Evolutionary conservation across 2,888 invertebrate genomes (phyloP).

Genomic region (Galerucella nymphaeae): DNA sequence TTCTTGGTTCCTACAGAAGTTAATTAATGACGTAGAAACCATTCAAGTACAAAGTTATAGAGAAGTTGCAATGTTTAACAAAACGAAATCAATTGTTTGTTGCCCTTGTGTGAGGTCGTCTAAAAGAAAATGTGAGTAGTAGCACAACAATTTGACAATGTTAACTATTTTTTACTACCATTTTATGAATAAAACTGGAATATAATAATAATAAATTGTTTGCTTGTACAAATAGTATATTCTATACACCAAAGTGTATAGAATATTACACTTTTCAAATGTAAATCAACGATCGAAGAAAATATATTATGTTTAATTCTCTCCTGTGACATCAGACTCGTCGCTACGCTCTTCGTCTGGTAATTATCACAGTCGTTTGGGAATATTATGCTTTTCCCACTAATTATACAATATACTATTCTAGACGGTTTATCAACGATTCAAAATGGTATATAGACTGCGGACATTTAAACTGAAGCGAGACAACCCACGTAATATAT

Average conservation of each 20-base stretch:
- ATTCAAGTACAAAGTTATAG: not conserved
- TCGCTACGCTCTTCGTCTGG: too few relatives aligned
- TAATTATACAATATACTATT: too few relatives aligned
- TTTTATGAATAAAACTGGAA: not conserved
- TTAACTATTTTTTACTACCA: not conserved
- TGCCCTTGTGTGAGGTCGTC: not conserved
- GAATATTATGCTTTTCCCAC: too few relatives aligned
- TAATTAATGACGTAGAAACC: conserved; percentile 12
- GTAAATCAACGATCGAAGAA: too few relatives aligned
- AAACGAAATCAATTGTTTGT: conserved; percentile 7
- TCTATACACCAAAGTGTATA: too few relatives aligned
- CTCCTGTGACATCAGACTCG: too few relatives aligned
- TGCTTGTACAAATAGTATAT: too few relatives aligned
- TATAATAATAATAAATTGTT: too few relatives aligned
- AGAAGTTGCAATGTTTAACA: not conserved
- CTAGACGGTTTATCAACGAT: not conserved
- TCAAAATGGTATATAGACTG: not conserved
- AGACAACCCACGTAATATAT: not conserved
- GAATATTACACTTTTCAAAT: too few relatives aligned
- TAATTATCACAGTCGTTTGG: too few relatives aligned
- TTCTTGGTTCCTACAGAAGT: not conserved
- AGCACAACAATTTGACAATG: too few relatives aligned
- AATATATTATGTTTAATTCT: too few relatives aligned
- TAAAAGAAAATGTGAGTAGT: not conserved
- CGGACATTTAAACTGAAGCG: not conserved